Evolutionary conservation across 2,113 vertebrate species (phyloP).

Genomic region (Toxotes chatareus): DNA sequence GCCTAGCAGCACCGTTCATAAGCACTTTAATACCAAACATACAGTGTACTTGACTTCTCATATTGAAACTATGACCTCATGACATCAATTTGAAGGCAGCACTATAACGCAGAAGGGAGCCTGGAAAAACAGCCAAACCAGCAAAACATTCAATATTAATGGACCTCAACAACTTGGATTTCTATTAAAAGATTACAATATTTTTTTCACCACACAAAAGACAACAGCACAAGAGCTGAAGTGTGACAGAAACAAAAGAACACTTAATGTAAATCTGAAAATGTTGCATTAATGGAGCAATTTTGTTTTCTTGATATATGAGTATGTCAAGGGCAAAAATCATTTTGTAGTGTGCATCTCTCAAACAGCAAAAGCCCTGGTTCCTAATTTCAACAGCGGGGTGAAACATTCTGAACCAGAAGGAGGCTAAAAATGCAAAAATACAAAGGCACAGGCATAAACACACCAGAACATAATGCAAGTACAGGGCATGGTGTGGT

Average conservation of each 20-base stretch:
- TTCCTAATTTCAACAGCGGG: no score
- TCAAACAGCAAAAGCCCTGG: no score
- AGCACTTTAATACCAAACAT: constrained; percentile 12
- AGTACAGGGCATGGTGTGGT: background rate
- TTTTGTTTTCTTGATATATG: background rate
- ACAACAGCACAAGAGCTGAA: no score
- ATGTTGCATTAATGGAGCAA: background rate
- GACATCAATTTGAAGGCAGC: constrained; percentile 23
- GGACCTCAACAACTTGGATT: background rate
- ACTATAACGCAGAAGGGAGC: background rate
- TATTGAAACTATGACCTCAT: background rate
- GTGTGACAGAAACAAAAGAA: background rate
- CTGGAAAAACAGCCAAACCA: background rate
- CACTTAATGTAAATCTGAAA: background rate
- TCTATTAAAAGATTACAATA: background rate
- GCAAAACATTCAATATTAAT: background rate
- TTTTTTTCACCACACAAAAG: background rate
- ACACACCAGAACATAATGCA: background rate
- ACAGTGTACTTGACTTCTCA: background rate
- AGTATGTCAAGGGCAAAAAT: background rate
- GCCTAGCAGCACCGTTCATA: constrained; percentile 26
- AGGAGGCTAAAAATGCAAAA: background rate
- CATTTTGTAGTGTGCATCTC: background rate
- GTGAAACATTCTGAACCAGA: background rate
- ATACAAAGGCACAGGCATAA: background rate